Conservation (phyloP, 2,888 invertebrate species). For the Enchytraeus crypticus region DNA sequence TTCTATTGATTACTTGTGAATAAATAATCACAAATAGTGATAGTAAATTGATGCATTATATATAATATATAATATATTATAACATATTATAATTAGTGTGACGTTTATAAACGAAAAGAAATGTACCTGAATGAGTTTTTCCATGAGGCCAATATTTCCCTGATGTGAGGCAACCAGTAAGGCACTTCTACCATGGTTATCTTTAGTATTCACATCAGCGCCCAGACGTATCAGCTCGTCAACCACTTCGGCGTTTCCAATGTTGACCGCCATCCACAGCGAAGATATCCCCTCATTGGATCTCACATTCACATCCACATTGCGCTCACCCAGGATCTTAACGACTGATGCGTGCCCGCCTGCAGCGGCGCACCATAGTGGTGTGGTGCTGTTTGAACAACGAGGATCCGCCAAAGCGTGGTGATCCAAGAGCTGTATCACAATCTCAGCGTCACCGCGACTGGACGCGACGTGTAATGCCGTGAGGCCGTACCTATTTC, state of each 20-base stretch:
- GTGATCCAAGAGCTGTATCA: not conserved
- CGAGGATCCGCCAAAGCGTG: not conserved
- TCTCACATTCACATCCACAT: not conserved
- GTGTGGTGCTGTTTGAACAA: not conserved
- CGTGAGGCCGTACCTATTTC: not conserved
- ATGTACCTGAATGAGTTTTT: too few species aligned
- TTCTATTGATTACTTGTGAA: too few species aligned
- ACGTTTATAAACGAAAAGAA: too few species aligned
- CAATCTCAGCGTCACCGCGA: slow-evolving; percentile 5
- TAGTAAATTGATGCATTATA: too few species aligned
- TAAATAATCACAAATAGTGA: too few species aligned
- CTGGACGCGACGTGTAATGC: not conserved
- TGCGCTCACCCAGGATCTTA: not conserved
- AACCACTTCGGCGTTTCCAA: not conserved
- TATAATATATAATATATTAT: too few species aligned
- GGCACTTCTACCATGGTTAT: not conserved
- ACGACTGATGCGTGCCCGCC: not conserved
- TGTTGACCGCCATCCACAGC: slow-evolving; percentile 6
- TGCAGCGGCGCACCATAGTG: slow-evolving; percentile 1
- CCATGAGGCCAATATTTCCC: not conserved
- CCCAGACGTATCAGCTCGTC: not conserved
- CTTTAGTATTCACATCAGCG: not conserved
- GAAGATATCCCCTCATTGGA: not conserved
- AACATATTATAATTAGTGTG: too few species aligned
- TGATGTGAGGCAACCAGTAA: slow-evolving; percentile 4